A percentile compares a stretch with the other conserved stretches of the same genome.
phyloP scores from a whole-genome alignment of 2,888 invertebrate species.

The Ichneumon xanthorius region DNA sequence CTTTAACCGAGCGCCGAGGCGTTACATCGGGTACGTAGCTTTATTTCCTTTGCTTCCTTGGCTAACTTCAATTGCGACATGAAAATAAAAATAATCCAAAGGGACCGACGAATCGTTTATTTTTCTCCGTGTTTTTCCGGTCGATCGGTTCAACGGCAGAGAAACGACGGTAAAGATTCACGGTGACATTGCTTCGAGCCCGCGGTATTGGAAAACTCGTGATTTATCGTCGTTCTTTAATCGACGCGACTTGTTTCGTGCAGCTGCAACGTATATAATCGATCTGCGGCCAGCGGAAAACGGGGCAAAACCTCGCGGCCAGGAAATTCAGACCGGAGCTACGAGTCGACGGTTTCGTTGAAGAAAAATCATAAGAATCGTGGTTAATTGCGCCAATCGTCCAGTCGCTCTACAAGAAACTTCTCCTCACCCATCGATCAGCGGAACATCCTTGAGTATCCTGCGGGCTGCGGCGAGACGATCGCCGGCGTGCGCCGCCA shows the following conservation, averaged over 20 bases:
- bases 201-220: slow-evolving; percentile 28
- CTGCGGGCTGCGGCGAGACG: slow-evolving; percentile 82
- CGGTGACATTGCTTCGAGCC: not conserved
- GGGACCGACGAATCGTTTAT: not conserved
- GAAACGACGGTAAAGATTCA: slow-evolving; percentile 21
- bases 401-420: not conserved
- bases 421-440: slow-evolving; percentile 81
- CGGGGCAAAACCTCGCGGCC: not conserved
- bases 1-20: slow-evolving; percentile 9
- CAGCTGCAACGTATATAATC: not conserved
- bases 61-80: slow-evolving; percentile 5
- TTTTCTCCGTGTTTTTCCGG: slow-evolving; percentile 5
- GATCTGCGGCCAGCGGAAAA: not conserved
- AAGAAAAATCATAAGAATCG: not conserved
- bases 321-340: not conserved
- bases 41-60: not conserved
- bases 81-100: not conserved
- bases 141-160: not conserved
- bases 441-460: slow-evolving; percentile 81
- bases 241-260: not conserved
- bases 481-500: slow-evolving; percentile 83
- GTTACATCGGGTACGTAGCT: not conserved
- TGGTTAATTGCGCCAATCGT: not conserved
- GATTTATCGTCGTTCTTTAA: slow-evolving; percentile 11
- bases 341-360: not conserved